These are phyloP conservation scores for Halocynthia roretzi DNA, from an alignment of 23 tunicate genomes.

Conservation along the genomic window DNA sequence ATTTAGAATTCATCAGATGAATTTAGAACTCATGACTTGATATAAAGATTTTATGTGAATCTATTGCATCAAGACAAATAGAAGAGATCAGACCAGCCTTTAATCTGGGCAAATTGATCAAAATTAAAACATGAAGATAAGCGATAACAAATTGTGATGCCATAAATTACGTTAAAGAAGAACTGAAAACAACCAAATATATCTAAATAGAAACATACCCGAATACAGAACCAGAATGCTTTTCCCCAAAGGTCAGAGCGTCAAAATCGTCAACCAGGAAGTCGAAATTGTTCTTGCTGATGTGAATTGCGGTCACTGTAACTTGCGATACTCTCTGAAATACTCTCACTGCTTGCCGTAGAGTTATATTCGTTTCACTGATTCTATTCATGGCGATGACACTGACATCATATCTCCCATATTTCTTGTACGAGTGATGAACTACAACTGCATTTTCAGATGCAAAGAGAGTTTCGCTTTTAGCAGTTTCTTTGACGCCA, in stretches of 20 bases:
- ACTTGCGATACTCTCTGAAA: conserved; percentile 30
- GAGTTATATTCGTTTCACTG: background rate
- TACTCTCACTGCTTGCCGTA: conserved; percentile 14
- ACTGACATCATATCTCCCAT: conserved; percentile 35
- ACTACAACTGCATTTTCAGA: conserved; percentile 18
- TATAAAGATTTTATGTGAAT: too few species aligned
- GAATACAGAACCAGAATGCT: background rate
- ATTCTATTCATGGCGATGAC: conserved; percentile 36
- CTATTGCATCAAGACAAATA: too few species aligned
- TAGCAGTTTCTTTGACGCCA: background rate
- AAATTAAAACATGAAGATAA: too few species aligned
- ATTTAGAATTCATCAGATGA: too few species aligned
- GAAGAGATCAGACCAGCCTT: too few species aligned
- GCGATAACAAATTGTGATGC: too few species aligned
- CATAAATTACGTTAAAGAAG: too few species aligned
- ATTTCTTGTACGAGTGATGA: conserved; percentile 24
- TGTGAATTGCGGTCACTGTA: background rate
- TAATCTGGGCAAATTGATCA: too few species aligned
- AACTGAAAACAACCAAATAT: too few species aligned
- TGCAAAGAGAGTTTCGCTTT: conserved; percentile 29
- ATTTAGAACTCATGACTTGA: background rate
- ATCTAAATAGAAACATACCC: background rate
- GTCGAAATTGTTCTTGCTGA: conserved; percentile 13
- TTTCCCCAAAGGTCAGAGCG: background rate
- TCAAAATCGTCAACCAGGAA: background rate